A percentile compares a stretch with the other conserved stretches of the same genome.
phyloP scores from a whole-genome alignment of 2,888 invertebrate genomes.

The Lasioglossum oenotherae region DNA sequence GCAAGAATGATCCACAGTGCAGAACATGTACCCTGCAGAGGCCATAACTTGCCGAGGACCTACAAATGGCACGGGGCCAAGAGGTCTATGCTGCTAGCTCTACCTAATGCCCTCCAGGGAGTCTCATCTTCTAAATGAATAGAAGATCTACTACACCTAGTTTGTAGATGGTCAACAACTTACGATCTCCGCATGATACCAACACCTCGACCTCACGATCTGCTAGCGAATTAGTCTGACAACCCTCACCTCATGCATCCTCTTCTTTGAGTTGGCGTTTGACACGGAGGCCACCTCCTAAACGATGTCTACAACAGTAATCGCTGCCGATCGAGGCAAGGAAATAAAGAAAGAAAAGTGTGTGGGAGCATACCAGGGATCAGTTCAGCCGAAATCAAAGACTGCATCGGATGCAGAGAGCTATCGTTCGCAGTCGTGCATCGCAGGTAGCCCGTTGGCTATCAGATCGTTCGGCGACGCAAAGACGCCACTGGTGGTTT shows the following conservation, averaged over 20 bases:
- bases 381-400: conserved; percentile 22
- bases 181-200: background rate
- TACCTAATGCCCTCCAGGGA: background rate
- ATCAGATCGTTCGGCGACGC: conserved; percentile 59
- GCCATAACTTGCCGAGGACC: background rate
- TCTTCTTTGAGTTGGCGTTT: background rate
- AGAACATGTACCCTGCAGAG: background rate
- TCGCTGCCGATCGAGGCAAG: background rate
- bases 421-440: background rate
- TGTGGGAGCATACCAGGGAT: conserved; percentile 3
- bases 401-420: background rate
- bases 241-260: background rate
- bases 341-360: background rate
- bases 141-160: background rate
- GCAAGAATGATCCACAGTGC: background rate
- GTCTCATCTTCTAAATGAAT: background rate
- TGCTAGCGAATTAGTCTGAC: background rate
- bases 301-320: background rate
- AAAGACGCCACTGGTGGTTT: conserved; percentile 53
- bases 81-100: background rate
- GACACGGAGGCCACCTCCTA: background rate
- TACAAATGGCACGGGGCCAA: background rate
- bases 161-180: background rate
- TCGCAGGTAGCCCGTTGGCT: conserved; percentile 25
- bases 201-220: background rate